phyloP scores from a whole-genome alignment of 2,888 invertebrate genomes.

The Ceriagrion tenellum region DNA sequence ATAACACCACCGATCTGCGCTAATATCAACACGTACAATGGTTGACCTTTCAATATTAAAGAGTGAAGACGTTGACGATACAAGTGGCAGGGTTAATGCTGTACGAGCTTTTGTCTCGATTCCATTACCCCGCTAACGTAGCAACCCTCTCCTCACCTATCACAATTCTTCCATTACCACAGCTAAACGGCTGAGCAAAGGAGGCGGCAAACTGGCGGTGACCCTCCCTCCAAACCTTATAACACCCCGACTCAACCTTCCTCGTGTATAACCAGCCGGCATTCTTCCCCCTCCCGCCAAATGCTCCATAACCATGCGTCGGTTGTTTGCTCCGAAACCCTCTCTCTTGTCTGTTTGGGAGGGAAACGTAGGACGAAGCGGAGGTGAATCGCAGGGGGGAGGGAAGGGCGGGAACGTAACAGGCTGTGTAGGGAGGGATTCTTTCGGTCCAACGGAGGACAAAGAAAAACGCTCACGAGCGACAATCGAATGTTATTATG shows the following conservation, averaged over 20 bases:
- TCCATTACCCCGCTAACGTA: not conserved
- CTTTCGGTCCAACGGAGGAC: not conserved
- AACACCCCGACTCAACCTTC: not conserved
- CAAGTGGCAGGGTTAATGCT: too few species aligned
- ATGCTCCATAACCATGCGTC: not conserved
- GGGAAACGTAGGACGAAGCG: conserved; percentile 8
- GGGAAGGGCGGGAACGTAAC: not conserved
- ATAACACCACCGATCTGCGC: too few species aligned
- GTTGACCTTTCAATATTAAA: too few species aligned
- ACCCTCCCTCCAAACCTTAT: not conserved
- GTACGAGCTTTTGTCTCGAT: too few species aligned
- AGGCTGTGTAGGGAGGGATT: too few species aligned
- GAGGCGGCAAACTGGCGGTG: not conserved
- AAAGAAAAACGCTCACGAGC: not conserved
- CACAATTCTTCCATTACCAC: not conserved
- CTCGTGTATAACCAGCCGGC: not conserved
- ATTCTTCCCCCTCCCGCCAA: not conserved
- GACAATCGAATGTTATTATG: not conserved
- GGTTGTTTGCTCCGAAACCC: not conserved
- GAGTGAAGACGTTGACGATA: too few species aligned
- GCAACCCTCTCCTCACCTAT: not conserved
- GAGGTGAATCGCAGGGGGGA: not conserved
- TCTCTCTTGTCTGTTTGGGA: not conserved
- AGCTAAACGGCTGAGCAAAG: not conserved
- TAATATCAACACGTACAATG: too few species aligned